phyloP scores from a whole-genome alignment of 2,797 vertebrate species.

The Phrynocephalus forsythii region DNA sequence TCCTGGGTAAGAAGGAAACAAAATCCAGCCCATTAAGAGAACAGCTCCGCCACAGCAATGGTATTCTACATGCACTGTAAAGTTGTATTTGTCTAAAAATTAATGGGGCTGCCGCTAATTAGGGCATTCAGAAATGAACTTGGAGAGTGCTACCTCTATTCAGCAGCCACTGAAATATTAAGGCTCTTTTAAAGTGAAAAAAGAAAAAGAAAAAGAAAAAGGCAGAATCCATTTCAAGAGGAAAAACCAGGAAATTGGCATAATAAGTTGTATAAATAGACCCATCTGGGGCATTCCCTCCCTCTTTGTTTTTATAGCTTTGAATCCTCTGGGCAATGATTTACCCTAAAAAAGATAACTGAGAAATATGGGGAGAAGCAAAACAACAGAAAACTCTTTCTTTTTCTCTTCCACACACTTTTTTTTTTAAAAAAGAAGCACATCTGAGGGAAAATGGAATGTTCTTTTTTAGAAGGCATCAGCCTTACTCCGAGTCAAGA shows the following conservation, averaged over 20 bases:
- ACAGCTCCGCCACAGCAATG: too few relatives aligned
- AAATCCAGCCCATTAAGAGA: too few relatives aligned
- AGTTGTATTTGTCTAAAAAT: slow-evolving; percentile 12
- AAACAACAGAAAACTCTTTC: slow-evolving; percentile 41
- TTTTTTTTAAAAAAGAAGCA: slow-evolving; percentile 39
- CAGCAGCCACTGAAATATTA: background rate
- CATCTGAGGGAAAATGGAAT: slow-evolving; percentile 73
- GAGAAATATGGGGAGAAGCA: slow-evolving; percentile 29
- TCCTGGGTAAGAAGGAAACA: background rate
- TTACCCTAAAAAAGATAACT: slow-evolving; percentile 53
- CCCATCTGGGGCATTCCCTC: background rate
- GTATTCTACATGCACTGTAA: background rate
- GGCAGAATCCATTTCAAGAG: slow-evolving; percentile 48
- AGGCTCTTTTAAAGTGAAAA: background rate
- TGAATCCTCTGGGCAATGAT: slow-evolving; percentile 45
- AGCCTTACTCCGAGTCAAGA: slow-evolving; percentile 64
- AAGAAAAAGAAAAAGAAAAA: slow-evolving; percentile 52
- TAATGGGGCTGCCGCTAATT: slow-evolving; percentile 14
- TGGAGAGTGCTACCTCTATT: slow-evolving; percentile 38
- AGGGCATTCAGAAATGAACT: background rate
- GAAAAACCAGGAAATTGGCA: background rate
- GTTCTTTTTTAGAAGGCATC: slow-evolving; percentile 65
- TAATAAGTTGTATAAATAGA: slow-evolving; percentile 42
- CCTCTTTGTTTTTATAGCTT: slow-evolving; percentile 45
- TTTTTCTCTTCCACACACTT: background rate